Evolutionary conservation across 2,888 invertebrate species (phyloP), one percentile per base, ranked within the genome.

Genomic region (Mamestra brassicae): DNA sequence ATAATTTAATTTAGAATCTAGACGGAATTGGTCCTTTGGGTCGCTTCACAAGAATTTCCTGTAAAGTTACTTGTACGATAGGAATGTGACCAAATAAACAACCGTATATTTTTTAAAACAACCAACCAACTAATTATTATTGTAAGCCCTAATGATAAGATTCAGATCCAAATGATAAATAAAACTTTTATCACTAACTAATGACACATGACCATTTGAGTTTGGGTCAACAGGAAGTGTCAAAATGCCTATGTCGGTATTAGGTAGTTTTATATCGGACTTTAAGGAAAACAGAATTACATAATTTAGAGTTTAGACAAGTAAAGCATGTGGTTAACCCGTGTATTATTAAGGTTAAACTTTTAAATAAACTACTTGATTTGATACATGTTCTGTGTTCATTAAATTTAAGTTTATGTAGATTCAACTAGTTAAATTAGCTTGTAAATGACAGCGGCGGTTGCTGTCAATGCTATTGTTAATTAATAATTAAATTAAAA

Each of bases 181-280:
- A 1, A 55, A 75, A 36, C 6, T 38, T 42, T 52, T 55, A 62
- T 50, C 50, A 34, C 17, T 26, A 76, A 76, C 61, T 54, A 71
- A 50, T 58, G 26, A 72, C 67, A 81, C 64, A 57, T 57, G 36
- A 15, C 47, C 54, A 50, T 45, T 71, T 26, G 34, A 60, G 63
- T 71, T 67, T 67, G 26, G 70, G 52, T 60, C 66, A 68, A 69
- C 78, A 73, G 80, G 80, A 80, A 81, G 68, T 64, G 38, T 60
- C 10, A 11, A 60, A 67, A 81, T 76, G 64, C 55, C 77, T 52
- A 55, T n/a, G 26, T 62, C 54, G 62, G n/a, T 70, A 62, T 42
- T 63, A 42, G 17, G 10, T 50, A 34, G 62, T 66, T 70, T 65
- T 54, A 38, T 70, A 42, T 66, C 47, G 13, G 8, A 71, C 42